phyloP scores from a whole-genome alignment of 2,113 vertebrate species.

The Henicopernis longicauda region DNA sequence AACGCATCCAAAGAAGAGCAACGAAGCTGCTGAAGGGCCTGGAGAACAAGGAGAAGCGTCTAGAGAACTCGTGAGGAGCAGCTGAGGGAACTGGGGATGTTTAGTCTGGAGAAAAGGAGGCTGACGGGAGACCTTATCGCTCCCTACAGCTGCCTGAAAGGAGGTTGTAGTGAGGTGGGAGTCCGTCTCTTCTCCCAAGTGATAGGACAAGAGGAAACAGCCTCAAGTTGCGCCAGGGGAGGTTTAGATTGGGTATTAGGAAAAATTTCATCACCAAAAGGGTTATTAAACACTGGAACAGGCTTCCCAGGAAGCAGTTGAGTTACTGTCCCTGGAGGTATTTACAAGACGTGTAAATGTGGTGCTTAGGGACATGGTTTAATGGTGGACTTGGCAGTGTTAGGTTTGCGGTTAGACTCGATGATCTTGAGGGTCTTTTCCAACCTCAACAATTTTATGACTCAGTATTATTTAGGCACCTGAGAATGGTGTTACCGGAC shows the following conservation, averaged over 20 bases:
- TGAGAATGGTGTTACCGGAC: background rate
- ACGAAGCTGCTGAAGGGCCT: background rate
- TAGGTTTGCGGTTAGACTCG: background rate
- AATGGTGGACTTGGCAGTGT: background rate
- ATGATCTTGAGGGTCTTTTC: background rate
- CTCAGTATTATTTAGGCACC: background rate
- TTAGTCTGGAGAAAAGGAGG: background rate
- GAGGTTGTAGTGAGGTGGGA: fast-evolving
- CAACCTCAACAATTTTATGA: background rate
- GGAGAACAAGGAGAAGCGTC: background rate
- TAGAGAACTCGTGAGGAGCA: too few species aligned
- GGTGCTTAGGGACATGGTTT: background rate
- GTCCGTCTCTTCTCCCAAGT: fast-evolving
- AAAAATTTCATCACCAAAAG: background rate
- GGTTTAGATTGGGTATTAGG: background rate
- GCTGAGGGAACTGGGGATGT: background rate
- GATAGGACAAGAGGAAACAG: fast-evolving
- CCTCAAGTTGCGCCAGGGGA: background rate
- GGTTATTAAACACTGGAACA: background rate
- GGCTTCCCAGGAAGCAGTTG: background rate
- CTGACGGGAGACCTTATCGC: fast-evolving
- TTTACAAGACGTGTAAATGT: background rate
- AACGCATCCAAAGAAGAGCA: fast-evolving
- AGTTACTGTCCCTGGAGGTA: background rate
- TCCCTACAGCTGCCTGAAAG: background rate